Evolutionary conservation across 2,113 vertebrate species (phyloP).

Genomic region (Chaenogobius annularis): DNA sequence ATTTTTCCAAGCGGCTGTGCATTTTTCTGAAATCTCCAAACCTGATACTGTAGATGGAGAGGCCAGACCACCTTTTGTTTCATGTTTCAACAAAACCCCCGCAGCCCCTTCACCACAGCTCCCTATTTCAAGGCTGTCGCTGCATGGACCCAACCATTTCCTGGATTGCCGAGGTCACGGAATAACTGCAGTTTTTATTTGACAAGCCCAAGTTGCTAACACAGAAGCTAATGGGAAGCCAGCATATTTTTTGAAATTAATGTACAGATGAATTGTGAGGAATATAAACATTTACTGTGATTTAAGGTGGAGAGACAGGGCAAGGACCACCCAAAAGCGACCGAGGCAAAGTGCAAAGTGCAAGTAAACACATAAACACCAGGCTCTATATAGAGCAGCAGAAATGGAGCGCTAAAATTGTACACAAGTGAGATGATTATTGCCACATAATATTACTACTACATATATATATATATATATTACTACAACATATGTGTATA

Average conservation of each 20-base stretch:
- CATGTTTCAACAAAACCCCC: constrained; percentile 67
- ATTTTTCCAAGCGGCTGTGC: constrained; percentile 71
- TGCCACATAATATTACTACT: no score
- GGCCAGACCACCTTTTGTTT: constrained; percentile 74
- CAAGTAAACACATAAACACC: constrained; percentile 47
- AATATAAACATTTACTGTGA: constrained; percentile 72
- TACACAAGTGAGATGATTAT: not conserved
- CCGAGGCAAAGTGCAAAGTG: constrained; percentile 1
- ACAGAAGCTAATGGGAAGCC: constrained; percentile 44
- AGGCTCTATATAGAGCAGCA: constrained; percentile 10
- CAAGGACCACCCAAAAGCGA: constrained; percentile 65
- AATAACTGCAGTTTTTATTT: constrained; percentile 74
- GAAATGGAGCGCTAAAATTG: not conserved
- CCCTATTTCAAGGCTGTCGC: constrained; percentile 70
- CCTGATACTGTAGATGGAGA: constrained; percentile 68
- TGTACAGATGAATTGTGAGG: constrained; percentile 74
- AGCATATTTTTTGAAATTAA: constrained; percentile 68
- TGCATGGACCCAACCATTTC: constrained; percentile 69
- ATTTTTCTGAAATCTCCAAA: constrained; percentile 71
- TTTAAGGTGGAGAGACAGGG: constrained; percentile 61
- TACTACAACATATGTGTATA: no score
- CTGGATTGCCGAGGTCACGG: constrained; percentile 67
- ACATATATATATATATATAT: no score
- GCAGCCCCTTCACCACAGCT: constrained; percentile 57
- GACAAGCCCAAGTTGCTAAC: constrained; percentile 57